A percentile compares a stretch with the other conserved stretches of the same genome.
Conservation (phyloP, 2,113 vertebrate species). For the Cynocephalus volans region DNA sequence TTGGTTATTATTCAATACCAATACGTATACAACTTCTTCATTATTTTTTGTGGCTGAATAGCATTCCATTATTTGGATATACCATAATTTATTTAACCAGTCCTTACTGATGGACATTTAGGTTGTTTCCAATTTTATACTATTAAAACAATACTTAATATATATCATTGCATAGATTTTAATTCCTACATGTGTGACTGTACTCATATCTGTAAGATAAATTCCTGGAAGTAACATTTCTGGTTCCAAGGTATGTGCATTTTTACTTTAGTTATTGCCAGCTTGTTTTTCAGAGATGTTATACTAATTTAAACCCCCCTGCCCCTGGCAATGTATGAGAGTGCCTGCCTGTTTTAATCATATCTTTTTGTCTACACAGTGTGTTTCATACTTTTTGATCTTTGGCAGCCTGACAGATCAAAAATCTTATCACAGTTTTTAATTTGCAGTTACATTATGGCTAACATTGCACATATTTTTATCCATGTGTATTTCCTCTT, state of each 20-base stretch:
- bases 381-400: slow-evolving; percentile 38
- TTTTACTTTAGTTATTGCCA: slow-evolving; percentile 38
- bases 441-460: slow-evolving; percentile 64
- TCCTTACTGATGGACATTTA: background rate
- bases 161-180: background rate
- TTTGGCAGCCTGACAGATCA: slow-evolving; percentile 47
- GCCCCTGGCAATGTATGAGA: background rate
- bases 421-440: slow-evolving; percentile 37
- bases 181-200: background rate
- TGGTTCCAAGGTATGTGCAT: background rate
- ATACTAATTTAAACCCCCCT: background rate
- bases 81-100: slow-evolving; percentile 32
- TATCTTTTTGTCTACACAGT: background rate
- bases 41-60: slow-evolving; percentile 37
- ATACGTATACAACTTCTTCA: background rate
- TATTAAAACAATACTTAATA: background rate
- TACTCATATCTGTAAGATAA: background rate
- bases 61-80: slow-evolving; percentile 28
- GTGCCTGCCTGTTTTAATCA: background rate
- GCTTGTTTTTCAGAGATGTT: slow-evolving; percentile 44
- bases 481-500: background rate
- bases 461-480: slow-evolving; percentile 41
- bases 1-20: slow-evolving; percentile 17
- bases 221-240: slow-evolving; percentile 26
- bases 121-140: slow-evolving; percentile 35